Conservation (phyloP, 2,113 vertebrate species). For the Vireo altiloquus region DNA sequence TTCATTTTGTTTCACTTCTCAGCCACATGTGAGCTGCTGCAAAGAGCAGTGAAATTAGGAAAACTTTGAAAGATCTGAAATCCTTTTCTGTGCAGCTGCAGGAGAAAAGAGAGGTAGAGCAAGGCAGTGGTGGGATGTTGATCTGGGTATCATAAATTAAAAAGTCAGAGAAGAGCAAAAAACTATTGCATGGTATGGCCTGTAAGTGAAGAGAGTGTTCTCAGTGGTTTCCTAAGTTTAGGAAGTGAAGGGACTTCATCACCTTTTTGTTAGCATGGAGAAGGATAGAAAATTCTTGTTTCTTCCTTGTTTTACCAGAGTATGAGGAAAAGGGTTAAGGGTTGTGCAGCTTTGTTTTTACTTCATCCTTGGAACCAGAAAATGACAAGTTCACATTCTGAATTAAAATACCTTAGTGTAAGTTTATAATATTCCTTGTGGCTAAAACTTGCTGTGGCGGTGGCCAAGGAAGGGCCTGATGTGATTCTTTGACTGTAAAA, state of each 20-base stretch:
- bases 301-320: not conserved
- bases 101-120: not conserved
- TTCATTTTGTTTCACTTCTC: constrained; percentile 6
- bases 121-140: not conserved
- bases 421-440: not conserved
- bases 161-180: not conserved
- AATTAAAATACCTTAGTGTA: not conserved
- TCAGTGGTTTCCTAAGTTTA: not conserved
- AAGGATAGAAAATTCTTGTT: not conserved
- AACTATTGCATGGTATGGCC: not conserved
- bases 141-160: not conserved
- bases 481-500: not conserved
- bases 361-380: not conserved
- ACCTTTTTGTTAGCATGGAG: not conserved
- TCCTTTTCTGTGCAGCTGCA: not conserved
- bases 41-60: not conserved
- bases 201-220: not conserved
- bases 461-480: not conserved
- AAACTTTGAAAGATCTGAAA: not conserved
- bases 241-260: not conserved
- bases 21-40: not conserved
- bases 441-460: not conserved
- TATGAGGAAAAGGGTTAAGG: not conserved
- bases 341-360: not conserved
- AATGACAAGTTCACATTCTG: not conserved